Percentiles rank a stretch among this genome's conserved stretches.
Conservation (phyloP, 2,888 invertebrate species). For the Marasmarcha lunaedactyla region DNA sequence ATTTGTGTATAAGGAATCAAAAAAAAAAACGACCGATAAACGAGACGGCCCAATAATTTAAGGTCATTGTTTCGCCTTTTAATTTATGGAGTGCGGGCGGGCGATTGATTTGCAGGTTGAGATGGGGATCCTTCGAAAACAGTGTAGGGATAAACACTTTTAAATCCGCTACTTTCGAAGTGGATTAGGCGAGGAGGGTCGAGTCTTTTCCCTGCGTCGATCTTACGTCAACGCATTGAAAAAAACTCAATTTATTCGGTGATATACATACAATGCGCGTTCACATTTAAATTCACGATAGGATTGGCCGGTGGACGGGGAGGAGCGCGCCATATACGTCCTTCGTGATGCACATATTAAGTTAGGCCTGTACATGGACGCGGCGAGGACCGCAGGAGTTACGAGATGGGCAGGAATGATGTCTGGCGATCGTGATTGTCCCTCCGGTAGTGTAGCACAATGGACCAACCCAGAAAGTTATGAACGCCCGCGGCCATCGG, state of each 20-base stretch:
- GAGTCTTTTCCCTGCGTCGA: slow-evolving; percentile 15
- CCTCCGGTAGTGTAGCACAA: slow-evolving; percentile 33
- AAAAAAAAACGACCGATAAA: slow-evolving; percentile 52
- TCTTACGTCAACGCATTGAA: slow-evolving; percentile 32
- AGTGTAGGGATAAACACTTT: slow-evolving; percentile 47
- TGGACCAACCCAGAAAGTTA: slow-evolving; percentile 38
- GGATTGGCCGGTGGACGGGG: slow-evolving; percentile 56
- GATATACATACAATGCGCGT: slow-evolving; percentile 66
- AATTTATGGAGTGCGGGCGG: slow-evolving; percentile 66
- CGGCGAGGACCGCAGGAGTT: slow-evolving; percentile 42
- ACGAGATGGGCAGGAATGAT: slow-evolving; percentile 52
- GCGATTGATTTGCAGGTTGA: slow-evolving; percentile 65
- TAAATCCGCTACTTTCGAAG: slow-evolving; percentile 28
- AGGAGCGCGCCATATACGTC: slow-evolving; percentile 48
- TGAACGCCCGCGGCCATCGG: slow-evolving; percentile 38
- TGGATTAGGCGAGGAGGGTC: slow-evolving; percentile 16
- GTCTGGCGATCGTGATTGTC: slow-evolving; percentile 51
- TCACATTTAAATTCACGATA: slow-evolving; percentile 57
- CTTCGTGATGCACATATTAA: slow-evolving; percentile 70
- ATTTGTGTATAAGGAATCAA: slow-evolving; percentile 62
- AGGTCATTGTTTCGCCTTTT: slow-evolving; percentile 64
- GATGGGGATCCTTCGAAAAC: slow-evolving; percentile 38
- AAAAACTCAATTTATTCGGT: slow-evolving; percentile 58
- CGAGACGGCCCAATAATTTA: slow-evolving; percentile 64
- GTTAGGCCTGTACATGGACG: slow-evolving; percentile 53